Percentiles rank a stretch among this genome's conserved stretches.
phyloP scores from a whole-genome alignment of 2,797 vertebrate species.

The Peromyscus nudipes region DNA sequence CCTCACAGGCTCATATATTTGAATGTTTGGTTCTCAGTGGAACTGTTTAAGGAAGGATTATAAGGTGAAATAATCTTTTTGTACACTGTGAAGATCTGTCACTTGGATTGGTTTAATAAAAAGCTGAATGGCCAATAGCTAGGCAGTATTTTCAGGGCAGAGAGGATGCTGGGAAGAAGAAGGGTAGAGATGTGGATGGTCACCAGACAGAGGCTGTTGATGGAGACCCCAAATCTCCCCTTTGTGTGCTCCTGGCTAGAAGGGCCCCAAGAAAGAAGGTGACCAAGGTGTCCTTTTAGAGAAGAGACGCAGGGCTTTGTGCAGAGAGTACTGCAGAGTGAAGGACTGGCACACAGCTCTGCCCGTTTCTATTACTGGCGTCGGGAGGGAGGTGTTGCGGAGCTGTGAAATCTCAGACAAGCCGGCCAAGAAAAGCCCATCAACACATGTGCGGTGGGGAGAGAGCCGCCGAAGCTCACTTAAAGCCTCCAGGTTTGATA shows the following conservation, averaged over 20 bases:
- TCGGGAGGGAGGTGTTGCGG: slow-evolving; percentile 78
- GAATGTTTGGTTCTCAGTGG: not conserved
- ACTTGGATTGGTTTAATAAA: not conserved
- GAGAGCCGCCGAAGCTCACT: slow-evolving; percentile 56
- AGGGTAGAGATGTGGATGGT: not conserved
- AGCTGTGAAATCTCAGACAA: slow-evolving; percentile 78
- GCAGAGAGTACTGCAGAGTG: slow-evolving; percentile 67
- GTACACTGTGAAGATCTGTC: not conserved
- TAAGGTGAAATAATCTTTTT: not conserved
- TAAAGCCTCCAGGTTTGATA: slow-evolving; percentile 54
- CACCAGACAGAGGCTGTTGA: not conserved
- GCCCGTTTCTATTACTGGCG: slow-evolving; percentile 75
- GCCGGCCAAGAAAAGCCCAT: slow-evolving; percentile 71
- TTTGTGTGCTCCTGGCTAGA: slow-evolving; percentile 83
- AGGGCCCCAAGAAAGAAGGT: slow-evolving; percentile 45
- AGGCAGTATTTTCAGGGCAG: not conserved
- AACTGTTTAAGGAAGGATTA: not conserved
- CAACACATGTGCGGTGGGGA: not conserved
- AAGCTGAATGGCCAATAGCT: not conserved
- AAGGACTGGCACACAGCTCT: slow-evolving; percentile 54
- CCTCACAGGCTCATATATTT: not conserved
- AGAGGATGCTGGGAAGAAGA: not conserved
- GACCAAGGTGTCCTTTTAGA: slow-evolving; percentile 9
- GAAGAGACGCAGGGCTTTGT: slow-evolving; percentile 68
- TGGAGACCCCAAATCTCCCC: slow-evolving; percentile 68